Base-by-base conservation (phyloP, 2,888 invertebrate genomes). In the Tryphoninae sp. region DNA sequence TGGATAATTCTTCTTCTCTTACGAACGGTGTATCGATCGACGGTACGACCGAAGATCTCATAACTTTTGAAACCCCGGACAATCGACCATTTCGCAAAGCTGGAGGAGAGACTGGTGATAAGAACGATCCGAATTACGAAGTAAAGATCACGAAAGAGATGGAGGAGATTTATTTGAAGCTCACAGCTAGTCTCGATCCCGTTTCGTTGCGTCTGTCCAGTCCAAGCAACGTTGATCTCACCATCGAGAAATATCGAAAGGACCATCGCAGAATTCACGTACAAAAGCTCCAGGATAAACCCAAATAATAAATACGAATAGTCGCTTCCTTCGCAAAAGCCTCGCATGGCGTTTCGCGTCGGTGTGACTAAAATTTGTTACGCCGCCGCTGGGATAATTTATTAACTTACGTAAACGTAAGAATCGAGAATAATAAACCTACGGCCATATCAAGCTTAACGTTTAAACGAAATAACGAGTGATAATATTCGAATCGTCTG, bases 101-200 rank as follows among this genome's bases (percentile, higher is more conserved):
- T 11, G 53, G 61, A 11, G 55, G 78, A 49, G 11, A 80, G 82
- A 51, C n/a, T 13, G 26, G 79, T 4, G 49, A 59, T 2, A 74
- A 71, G 23, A 61, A 64, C 9, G 85, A 87, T 51, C 68, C 85
- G 1, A 86, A 87, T 71, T 90, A 89, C 73, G 90, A 91, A 64
- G 88, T 90, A 0, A 90, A 91, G 64, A 88, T 91, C 8, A 90
- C 91, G 26, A 89, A 90, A 81, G 90, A 91, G 75, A 91, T 92
- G 90, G 91, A 92, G 71, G 91, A 92, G 67, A 91, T 90, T 65
- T 92, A 92, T 86, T 74, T 91, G 49, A 91, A 91, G 77, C 84
- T 92, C 11, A 90, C 92, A 2, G 92, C 91, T 8, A 91, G 91
- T 78, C 83, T 92, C 23, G 91, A 91, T 78, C 88, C 91, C 2